phyloP scores from a whole-genome alignment of 2,888 invertebrate genomes.

The Ischnura elegans region DNA sequence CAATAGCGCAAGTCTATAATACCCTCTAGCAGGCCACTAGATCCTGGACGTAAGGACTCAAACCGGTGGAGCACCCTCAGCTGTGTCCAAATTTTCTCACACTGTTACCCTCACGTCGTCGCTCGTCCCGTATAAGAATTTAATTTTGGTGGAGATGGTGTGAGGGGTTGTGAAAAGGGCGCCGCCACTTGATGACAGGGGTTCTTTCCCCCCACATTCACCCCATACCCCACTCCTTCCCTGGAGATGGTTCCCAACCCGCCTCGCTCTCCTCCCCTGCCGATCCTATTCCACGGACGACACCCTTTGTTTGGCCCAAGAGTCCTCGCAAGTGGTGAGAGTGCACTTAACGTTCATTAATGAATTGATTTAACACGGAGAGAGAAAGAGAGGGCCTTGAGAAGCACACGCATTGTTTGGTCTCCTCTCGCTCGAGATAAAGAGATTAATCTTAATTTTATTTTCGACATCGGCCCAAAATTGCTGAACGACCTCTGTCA shows the following conservation, averaged over 20 bases:
- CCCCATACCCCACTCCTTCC: neutral
- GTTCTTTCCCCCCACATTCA: neutral
- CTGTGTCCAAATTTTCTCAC: neutral
- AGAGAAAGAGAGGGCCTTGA: neutral
- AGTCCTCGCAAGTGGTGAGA: neutral
- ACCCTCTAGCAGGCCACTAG: too few relatives aligned
- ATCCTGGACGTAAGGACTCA: too few relatives aligned
- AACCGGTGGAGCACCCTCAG: too few relatives aligned
- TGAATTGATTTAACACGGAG: constrained; percentile 2
- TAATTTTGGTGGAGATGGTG: neutral
- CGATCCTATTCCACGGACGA: neutral
- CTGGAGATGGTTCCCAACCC: neutral
- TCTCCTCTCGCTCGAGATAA: neutral
- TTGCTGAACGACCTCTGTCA: too few relatives aligned
- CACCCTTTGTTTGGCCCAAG: neutral
- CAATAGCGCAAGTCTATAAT: too few relatives aligned
- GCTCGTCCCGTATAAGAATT: neutral
- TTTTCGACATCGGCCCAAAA: neutral
- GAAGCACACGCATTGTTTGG: neutral
- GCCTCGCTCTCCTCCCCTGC: neutral
- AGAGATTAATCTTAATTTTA: neutral
- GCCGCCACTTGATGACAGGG: too few relatives aligned
- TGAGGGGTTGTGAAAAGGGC: neutral
- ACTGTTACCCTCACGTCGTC: neutral
- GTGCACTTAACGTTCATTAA: neutral